Evolutionary conservation across 2,797 vertebrate genomes (phyloP), one percentile per base, ranked within the genome.

Genomic region (Dallia pectoralis): DNA sequence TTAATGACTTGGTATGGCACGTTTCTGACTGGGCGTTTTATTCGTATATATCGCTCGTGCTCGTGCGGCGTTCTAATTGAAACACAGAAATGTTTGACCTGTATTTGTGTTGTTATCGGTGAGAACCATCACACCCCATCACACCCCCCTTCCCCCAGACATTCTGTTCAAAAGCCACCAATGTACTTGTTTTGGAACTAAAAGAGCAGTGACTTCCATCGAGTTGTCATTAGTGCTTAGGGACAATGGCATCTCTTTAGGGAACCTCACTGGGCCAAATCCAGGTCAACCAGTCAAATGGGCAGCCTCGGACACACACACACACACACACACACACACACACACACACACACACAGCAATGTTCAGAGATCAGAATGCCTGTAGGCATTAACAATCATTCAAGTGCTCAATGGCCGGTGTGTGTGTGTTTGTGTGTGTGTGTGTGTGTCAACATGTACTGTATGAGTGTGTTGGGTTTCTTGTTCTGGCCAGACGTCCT

Each of bases 351-450:
- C 32, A 12, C 64, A 36, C 67, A 49, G 22, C 67, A 47, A 27
- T 47, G 15, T 16, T 25, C 29, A 48, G 64, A 40, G 64, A 33
- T 66, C 64, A 66, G 22, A n/a, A 32, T 36, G 19, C 33, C 64
- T 66, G 33, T 19, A 66, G 64, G 64, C 33, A 66, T 36, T 32
- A 66, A 32, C 32, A 66, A 66, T 66, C 64, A 40, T 32, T 66
- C 33, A 66, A 32, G 22, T 19, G 40, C 29, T 36, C 64, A 66
- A 66, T 33, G 64, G 32, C 1, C 44, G 22, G 33, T 67, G 64
- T 22, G 65, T 47, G 11, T 27, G 32, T 47, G 33, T 67, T 14
- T 33, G 32, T 67, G 36, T 67, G 22, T 48, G 65, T 47, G 65
- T 14, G 36, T 40, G 65, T 67, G 65, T 47, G 65, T 47, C 19